Base-by-base conservation (phyloP, 2,888 invertebrate species). In the Orthosia gracilis region DNA sequence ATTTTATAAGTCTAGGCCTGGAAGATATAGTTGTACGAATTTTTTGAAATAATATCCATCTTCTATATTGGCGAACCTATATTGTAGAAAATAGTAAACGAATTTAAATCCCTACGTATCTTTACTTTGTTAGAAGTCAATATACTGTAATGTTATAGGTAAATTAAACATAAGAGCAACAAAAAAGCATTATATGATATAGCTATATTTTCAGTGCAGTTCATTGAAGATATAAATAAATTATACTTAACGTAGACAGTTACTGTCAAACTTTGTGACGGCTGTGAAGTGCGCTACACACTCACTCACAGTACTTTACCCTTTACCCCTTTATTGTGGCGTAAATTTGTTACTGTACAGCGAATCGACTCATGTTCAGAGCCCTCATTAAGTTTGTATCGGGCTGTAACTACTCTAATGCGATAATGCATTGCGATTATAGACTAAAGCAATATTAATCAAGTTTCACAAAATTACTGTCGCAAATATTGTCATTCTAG, bases 381-480 rank as follows among this genome's bases (percentile, higher is more conserved):
- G 40, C 40, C 9, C 40, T 31, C 31, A 31, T 31, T 31, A 31
- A 31, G 31, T 31, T 31, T 31, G 31, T 7, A 31, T 31, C 31
- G 31, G 31, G 31, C 31, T 31, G 31, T 31, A 31, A 31, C 31
- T 31, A 31, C 31, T 31, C 40, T 40, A 9, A 9, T 9, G 7
- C 40, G 18, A 18, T 1, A 58, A 5, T 45, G 4, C 2, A 9
- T 4, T 59, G 31, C 4, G 26, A 26, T 13, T 50, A 69, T 68
- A 40, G 15, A 23, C n/a, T 66, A 23, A 17, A 52, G 12, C 50
- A 69, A 69, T n/a, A 45, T 47, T 47, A 3, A 71, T 57, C 15
- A 47, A 21, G 26, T 47, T 21, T 26, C 70, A 71, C 47, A 31
- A 71, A 70, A 57, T 0, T 18, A 26, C 13, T 23, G 47, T 70